A percentile compares a stretch with the other conserved stretches of the same genome.
Evolutionary conservation across 2,797 vertebrate species (phyloP).

Genomic region (Oreochromis mossambicus): DNA sequence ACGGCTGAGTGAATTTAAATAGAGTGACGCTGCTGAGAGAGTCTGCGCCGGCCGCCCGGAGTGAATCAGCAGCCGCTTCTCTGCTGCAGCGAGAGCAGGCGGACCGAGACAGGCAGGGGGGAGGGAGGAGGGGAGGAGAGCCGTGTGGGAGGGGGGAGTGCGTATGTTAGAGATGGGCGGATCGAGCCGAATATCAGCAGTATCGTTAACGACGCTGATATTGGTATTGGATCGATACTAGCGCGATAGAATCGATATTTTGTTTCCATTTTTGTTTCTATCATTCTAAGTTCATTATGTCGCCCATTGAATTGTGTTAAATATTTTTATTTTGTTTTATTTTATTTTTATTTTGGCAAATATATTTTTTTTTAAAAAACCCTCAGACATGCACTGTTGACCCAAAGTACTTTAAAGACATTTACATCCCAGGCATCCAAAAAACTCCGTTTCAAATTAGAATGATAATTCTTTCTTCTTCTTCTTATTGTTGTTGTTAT

Average conservation of each 20-base stretch:
- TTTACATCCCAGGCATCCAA: no score
- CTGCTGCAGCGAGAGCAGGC: conserved; percentile 1
- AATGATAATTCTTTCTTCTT: no score
- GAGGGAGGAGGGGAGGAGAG: neutral
- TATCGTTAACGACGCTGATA: neutral
- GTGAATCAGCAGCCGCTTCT: conserved; percentile 51
- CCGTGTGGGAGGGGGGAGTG: neutral
- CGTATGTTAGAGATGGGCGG: neutral
- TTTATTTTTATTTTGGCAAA: no score
- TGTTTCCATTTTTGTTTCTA: neutral
- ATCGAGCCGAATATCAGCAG: neutral
- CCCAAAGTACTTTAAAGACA: no score
- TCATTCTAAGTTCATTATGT: no score
- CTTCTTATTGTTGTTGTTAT: no score
- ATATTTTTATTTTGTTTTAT: no score
- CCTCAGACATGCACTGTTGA: no score
- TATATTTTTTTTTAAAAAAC: no score
- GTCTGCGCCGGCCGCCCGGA: neutral
- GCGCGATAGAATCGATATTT: neutral
- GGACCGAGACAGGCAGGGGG: neutral
- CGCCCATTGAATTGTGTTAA: no score
- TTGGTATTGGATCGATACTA: no score
- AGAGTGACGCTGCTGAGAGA: conserved; percentile 39
- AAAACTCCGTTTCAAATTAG: no score
- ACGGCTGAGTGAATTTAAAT: conserved; percentile 57